phyloP scores from a whole-genome alignment of 2,113 vertebrate genomes.

The Bucco capensis region DNA sequence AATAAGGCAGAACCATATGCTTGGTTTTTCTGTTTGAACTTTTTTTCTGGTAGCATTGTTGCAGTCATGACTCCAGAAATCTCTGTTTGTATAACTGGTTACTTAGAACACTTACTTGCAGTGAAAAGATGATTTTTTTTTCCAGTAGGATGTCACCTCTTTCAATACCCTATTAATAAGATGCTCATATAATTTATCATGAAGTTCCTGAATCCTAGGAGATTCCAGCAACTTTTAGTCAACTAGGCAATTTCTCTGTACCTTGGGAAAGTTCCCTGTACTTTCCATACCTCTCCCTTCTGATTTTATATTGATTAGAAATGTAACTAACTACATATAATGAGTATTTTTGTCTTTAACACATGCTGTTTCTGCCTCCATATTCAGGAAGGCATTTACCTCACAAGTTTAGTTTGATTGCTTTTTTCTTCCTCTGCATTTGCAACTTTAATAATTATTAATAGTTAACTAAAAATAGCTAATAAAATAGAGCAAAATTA shows the following conservation, averaged over 20 bases:
- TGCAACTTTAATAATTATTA: background rate
- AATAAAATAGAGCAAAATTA: background rate
- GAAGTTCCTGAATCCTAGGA: background rate
- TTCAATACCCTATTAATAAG: background rate
- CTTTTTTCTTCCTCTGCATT: background rate
- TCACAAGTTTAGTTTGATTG: background rate
- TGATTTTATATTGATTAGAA: background rate
- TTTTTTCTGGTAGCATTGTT: background rate
- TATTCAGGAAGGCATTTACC: background rate
- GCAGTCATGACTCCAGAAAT: background rate
- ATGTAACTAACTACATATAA: background rate
- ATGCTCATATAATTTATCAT: background rate
- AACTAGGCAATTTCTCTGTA: background rate
- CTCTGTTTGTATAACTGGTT: background rate
- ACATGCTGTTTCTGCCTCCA: background rate
- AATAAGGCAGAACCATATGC: background rate
- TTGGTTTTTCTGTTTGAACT: background rate
- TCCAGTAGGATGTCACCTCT: background rate
- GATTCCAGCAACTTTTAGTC: background rate
- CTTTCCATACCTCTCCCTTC: background rate
- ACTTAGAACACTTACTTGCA: background rate
- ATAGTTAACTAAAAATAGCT: background rate
- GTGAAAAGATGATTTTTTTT: background rate
- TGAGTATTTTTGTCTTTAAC: background rate
- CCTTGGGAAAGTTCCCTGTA: background rate